Conservation (phyloP, 2,888 invertebrate genomes). For the Pollenia griseotomentosa region DNA sequence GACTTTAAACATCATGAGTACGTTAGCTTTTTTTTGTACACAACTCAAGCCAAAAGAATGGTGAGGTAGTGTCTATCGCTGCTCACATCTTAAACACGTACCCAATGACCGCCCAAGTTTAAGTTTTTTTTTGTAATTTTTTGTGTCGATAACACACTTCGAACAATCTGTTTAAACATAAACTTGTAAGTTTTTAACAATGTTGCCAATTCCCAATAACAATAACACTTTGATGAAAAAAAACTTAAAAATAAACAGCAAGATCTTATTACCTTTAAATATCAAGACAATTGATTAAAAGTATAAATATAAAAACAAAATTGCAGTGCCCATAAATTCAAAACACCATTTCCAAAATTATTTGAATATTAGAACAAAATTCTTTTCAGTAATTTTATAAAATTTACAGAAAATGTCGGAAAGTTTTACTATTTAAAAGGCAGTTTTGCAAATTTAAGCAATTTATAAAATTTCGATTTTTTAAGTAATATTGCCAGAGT, state of each 20-base stretch:
- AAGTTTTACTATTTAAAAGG: no score
- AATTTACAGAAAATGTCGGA: no score
- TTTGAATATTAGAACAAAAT: neutral
- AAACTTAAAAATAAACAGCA: slow-evolving; percentile 22
- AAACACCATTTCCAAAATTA: slow-evolving; percentile 35
- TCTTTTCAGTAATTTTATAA: no score
- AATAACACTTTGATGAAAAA: slow-evolving; percentile 22
- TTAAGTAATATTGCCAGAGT: no score
- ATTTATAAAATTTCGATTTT: no score
- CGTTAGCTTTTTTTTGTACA: no score
- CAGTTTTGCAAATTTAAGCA: no score
- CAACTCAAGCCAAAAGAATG: neutral
- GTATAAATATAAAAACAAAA: neutral
- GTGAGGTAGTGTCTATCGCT: neutral
- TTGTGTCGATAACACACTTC: slow-evolving; percentile 17
- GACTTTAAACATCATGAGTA: neutral
- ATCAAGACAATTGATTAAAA: slow-evolving; percentile 40
- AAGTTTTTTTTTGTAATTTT: slow-evolving; percentile 4
- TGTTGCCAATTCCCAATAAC: slow-evolving; percentile 56
- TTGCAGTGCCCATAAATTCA: neutral
- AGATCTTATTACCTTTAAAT: slow-evolving; percentile 32
- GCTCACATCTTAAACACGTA: slow-evolving; percentile 46
- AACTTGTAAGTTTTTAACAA: slow-evolving; percentile 43
- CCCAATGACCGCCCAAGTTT: slow-evolving; percentile 49
- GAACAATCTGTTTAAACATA: slow-evolving; percentile 36